phyloP scores from a whole-genome alignment of 1,140 invertebrate genomes.

The Prorops nasuta region DNA sequence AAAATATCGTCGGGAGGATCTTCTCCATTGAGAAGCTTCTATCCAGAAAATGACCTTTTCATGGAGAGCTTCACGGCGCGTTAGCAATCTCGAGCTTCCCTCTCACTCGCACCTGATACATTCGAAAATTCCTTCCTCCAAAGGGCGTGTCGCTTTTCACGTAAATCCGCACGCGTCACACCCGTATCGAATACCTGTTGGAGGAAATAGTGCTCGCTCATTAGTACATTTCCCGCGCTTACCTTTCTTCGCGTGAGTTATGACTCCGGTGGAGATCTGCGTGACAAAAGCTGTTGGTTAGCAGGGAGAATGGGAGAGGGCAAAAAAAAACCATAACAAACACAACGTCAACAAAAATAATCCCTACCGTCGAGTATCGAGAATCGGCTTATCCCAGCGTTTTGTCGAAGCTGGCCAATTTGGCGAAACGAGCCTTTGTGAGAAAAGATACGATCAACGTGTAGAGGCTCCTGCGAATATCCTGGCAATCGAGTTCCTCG shows the following conservation, averaged over 20 bases:
- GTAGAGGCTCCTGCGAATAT: too few relatives aligned
- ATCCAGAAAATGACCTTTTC: constrained; percentile 39
- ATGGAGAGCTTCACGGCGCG: constrained; percentile 42
- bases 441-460: constrained; percentile 12
- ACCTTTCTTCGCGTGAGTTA: too few relatives aligned
- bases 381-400: constrained; percentile 5
- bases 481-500: too few relatives aligned
- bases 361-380: constrained; percentile 10
- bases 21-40: constrained; percentile 30
- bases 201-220: too few relatives aligned
- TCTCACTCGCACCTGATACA: not conserved
- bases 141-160: not conserved
- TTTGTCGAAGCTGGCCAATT: constrained; percentile 18
- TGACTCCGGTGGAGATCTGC: too few relatives aligned
- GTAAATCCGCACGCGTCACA: not conserved
- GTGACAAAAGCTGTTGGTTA: too few relatives aligned
- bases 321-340: too few relatives aligned
- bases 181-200: too few relatives aligned
- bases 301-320: too few relatives aligned
- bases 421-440: constrained; percentile 15
- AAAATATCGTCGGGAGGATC: constrained; percentile 12
- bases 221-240: too few relatives aligned
- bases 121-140: not conserved
- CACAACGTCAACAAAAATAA: too few relatives aligned
- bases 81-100: constrained; percentile 16